Percentiles rank a stretch among this genome's conserved stretches.
These are phyloP conservation scores for Cordilura impudica DNA, from an alignment of 2,888 invertebrate species.

Conservation along the genomic window DNA sequence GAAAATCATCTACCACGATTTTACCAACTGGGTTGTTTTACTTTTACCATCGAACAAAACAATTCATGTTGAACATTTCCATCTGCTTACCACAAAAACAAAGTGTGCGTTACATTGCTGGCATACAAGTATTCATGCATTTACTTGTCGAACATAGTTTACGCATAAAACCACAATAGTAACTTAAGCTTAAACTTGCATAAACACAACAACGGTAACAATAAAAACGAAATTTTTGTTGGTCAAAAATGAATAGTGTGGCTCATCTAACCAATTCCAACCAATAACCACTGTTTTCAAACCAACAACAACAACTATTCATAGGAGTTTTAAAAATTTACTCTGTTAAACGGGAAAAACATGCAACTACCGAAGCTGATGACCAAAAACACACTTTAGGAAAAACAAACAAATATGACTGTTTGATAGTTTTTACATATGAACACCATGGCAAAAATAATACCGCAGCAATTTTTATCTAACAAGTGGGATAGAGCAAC, in stretches of 20 bases:
- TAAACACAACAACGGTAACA: background rate
- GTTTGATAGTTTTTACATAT: background rate
- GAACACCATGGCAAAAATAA: background rate
- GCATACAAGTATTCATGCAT: constrained; percentile 4
- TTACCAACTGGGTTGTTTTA: too few species aligned
- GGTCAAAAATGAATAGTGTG: constrained; percentile 15
- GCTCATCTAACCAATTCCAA: constrained; percentile 26
- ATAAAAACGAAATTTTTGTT: constrained; percentile 41
- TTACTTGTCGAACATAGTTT: constrained; percentile 59
- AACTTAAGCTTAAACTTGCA: constrained; percentile 52
- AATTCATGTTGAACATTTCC: constrained; percentile 46
- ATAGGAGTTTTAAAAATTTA: constrained; percentile 42
- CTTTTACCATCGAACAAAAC: constrained; percentile 12
- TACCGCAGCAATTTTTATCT: background rate
- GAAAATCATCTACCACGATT: too few species aligned
- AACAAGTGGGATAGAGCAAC: background rate
- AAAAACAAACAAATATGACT: background rate
- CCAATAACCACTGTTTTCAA: constrained; percentile 33
- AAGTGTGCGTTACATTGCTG: constrained; percentile 1
- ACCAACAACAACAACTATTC: constrained; percentile 48
- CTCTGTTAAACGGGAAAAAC: constrained; percentile 33
- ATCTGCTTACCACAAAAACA: constrained; percentile 43
- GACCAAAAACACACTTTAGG: background rate
- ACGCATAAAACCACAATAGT: constrained; percentile 62
- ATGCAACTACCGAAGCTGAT: constrained; percentile 48